Percentiles rank a stretch among this genome's conserved stretches.
Evolutionary conservation across 2,797 vertebrate genomes (phyloP).

Genomic region (Halcyon chelicuti): DNA sequence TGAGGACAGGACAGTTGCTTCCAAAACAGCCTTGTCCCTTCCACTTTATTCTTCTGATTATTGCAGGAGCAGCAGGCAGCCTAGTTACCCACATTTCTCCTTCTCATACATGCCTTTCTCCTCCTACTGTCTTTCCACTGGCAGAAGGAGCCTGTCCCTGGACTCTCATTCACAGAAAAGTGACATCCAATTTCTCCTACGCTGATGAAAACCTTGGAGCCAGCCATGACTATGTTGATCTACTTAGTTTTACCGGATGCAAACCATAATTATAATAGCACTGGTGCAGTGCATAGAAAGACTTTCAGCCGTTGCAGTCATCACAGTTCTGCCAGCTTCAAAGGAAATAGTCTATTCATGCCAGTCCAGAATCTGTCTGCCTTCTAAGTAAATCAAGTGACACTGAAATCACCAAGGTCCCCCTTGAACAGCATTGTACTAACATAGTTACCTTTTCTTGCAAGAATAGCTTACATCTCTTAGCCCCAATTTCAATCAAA

Average conservation of each 20-base stretch:
- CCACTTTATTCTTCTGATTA: not conserved
- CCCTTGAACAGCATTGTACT: not conserved
- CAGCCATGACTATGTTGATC: not conserved
- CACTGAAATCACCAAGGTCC: not conserved
- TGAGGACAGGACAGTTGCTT: not conserved
- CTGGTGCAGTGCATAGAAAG: not conserved
- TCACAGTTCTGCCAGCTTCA: not conserved
- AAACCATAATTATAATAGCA: not conserved
- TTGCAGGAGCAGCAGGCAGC: not conserved
- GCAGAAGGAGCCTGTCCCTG: not conserved
- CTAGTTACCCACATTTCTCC: not conserved
- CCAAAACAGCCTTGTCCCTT: not conserved
- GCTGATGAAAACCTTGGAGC: not conserved
- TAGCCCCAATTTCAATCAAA: not conserved
- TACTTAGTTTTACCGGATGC: slow-evolving; percentile 29
- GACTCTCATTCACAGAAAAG: not conserved
- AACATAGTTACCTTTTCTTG: not conserved
- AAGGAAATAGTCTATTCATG: not conserved
- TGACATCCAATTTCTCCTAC: slow-evolving; percentile 26
- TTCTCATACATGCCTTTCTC: not conserved
- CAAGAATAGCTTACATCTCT: not conserved
- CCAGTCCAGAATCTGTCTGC: not conserved
- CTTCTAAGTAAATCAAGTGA: not conserved
- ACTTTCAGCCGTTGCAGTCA: slow-evolving; percentile 20
- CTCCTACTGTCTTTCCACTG: not conserved